A percentile compares a stretch with the other conserved stretches of the same genome.
Evolutionary conservation across 2,888 invertebrate genomes (phyloP).

Genomic region (Drosophila rubida): DNA sequence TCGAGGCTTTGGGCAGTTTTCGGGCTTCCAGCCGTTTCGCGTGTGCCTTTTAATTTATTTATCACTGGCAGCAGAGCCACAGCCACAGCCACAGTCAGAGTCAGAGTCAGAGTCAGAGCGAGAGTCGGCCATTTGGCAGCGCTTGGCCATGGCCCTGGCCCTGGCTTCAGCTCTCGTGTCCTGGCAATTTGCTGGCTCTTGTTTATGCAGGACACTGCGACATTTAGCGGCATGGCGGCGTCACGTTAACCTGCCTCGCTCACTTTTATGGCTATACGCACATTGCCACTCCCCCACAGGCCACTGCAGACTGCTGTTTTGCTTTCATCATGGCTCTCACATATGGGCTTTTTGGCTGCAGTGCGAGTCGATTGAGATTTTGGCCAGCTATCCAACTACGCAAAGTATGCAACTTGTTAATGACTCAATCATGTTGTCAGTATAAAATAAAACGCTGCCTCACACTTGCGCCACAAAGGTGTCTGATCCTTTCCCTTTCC

Average conservation of each 20-base stretch:
- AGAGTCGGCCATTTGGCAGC: neutral
- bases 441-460: too few species aligned
- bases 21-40: constrained; percentile 65
- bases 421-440: constrained; percentile 9
- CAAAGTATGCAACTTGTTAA: constrained; percentile 1
- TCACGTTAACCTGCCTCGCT: constrained; percentile 39
- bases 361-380: constrained; percentile 15
- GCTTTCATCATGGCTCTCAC: neutral
- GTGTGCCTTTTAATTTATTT: constrained; percentile 79
- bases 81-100: constrained; percentile 27
- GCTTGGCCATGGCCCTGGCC: neutral
- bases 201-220: constrained; percentile 60
- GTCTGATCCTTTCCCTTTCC: too few species aligned
- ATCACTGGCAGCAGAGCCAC: constrained; percentile 48
- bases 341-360: constrained; percentile 18
- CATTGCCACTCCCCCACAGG: neutral
- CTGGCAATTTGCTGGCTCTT: constrained; percentile 64
- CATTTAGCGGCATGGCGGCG: constrained; percentile 38
- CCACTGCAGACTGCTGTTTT: too few species aligned
- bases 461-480: too few species aligned
- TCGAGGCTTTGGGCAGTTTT: constrained; percentile 49
- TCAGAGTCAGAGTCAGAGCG: constrained; percentile 8
- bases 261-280: constrained; percentile 33
- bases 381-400: neutral
- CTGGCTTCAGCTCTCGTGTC: constrained; percentile 3